Base-by-base conservation (phyloP, 2,797 vertebrate species). In the Pseudochirops cupreus region DNA sequence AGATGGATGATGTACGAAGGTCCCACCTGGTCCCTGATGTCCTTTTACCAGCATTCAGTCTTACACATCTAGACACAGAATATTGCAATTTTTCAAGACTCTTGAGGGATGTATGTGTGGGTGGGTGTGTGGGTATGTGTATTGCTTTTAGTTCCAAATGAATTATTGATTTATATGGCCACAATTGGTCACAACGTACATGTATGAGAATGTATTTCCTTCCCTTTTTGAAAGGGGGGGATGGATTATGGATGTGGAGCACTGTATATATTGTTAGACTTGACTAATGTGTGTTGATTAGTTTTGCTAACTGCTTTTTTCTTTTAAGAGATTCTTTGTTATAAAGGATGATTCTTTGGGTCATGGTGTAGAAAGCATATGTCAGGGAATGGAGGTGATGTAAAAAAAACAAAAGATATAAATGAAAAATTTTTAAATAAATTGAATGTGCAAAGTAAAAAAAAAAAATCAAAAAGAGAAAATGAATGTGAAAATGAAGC, bases 11-110 rank as follows among this genome's bases (percentile, higher is more conserved):
- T 10, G 5, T 57, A 56, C 46, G 2, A 46, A 16, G 1, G 2
- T 16, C 58, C 21, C 53, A 31, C 55, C 74, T 94, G 74, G 58
- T 95, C 93, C 91, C 91, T 93, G 24, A 92, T 52, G 24, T 57
- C 57, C 21, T 62, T 94, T 59, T 90, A 94, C 39, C 29, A 93
- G 31, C 29, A 95, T 0, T 16, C 53, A 95, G 74, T 91, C 74
- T 90, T 96, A 92, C 89, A 21, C 50, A 67, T 56, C 21, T 92
- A 46, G 74, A 46, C 39, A 46, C n/a, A 82, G 74, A 82, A 82
- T 82, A 82, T 11, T 82, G 39, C 39, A 46, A 26, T 82, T 82
- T 82, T 82, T 82, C 21, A 82, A 82, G 74, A 46, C 74, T 82
- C 74, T 46, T 46, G 21, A 82, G 39, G 74, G 74, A 9, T 46